A percentile compares a stretch with the other conserved stretches of the same genome.
phyloP scores from a whole-genome alignment of 1,140 invertebrate genomes.

The Aphidius gifuensis region DNA sequence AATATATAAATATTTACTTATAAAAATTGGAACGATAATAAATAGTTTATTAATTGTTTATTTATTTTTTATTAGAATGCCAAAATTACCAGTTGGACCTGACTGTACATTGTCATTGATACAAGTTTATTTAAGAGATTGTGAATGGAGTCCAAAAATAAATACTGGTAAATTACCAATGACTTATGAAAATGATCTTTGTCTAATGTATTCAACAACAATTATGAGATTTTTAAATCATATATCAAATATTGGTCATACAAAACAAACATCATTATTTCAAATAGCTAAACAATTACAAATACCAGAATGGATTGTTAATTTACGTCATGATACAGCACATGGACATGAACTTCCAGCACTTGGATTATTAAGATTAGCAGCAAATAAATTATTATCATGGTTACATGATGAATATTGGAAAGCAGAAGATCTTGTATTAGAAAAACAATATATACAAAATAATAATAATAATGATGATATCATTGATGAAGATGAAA shows the following conservation, averaged over 20 bases:
- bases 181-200: constrained; percentile 53
- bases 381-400: constrained; percentile 55
- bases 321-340: constrained; percentile 65
- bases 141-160: constrained; percentile 41
- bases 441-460: constrained; percentile 30
- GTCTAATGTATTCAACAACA: constrained; percentile 60
- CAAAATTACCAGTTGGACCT: constrained; percentile 64
- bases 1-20: constrained; percentile 19
- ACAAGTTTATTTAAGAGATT: constrained; percentile 58
- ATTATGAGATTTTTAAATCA: constrained; percentile 65
- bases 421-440: constrained; percentile 32
- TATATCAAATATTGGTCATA: constrained; percentile 56
- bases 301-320: constrained; percentile 66
- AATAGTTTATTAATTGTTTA: not conserved
- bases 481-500: too few species aligned
- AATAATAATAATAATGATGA: constrained; percentile 9
- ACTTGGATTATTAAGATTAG: constrained; percentile 57
- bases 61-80: constrained; percentile 46
- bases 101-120: constrained; percentile 65
- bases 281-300: constrained; percentile 58
- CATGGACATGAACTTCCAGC: constrained; percentile 61
- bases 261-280: constrained; percentile 56
- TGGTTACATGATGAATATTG: constrained; percentile 60
- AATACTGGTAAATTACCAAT: constrained; percentile 36
- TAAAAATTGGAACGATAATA: not conserved